Percentiles rank a stretch among this genome's conserved stretches.
Evolutionary conservation across 2,113 vertebrate genomes (phyloP).

Genomic region (Phylloscopus whistleri): DNA sequence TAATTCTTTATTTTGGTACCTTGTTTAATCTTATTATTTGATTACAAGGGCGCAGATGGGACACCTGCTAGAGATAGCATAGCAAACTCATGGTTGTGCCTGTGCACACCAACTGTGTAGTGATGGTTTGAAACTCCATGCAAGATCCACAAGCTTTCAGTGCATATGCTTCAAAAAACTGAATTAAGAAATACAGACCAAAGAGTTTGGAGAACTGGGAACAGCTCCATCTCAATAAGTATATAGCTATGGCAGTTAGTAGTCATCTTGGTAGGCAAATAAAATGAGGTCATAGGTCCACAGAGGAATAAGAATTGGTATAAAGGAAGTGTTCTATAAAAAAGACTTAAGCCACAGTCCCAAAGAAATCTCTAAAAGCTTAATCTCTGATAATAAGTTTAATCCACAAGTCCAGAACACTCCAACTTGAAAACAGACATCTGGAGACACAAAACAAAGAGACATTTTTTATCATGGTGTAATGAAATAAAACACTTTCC

Average conservation of each 20-base stretch:
- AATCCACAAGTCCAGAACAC: background rate
- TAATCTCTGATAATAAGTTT: background rate
- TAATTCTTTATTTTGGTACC: background rate
- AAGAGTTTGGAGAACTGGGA: background rate
- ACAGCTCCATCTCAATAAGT: background rate
- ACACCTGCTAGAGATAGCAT: background rate
- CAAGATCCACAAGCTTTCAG: background rate
- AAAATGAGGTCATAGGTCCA: background rate
- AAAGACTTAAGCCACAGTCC: background rate
- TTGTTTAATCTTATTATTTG: background rate
- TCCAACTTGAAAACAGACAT: background rate
- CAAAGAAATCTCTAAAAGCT: background rate
- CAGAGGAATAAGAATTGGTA: background rate
- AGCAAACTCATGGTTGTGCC: background rate
- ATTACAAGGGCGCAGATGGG: background rate
- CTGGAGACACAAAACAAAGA: background rate
- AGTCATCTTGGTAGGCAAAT: background rate
- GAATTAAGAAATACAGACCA: background rate
- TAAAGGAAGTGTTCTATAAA: background rate
- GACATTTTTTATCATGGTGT: background rate
- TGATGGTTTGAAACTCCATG: background rate
- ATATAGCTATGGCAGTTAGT: too few species aligned
- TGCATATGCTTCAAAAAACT: fast-evolving
- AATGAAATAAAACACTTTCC: background rate
- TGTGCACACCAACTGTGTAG: too few species aligned